Percentiles rank a stretch among this genome's conserved stretches.
phyloP scores from a whole-genome alignment of 2,888 invertebrate species.

The Xiphydria camelus region DNA sequence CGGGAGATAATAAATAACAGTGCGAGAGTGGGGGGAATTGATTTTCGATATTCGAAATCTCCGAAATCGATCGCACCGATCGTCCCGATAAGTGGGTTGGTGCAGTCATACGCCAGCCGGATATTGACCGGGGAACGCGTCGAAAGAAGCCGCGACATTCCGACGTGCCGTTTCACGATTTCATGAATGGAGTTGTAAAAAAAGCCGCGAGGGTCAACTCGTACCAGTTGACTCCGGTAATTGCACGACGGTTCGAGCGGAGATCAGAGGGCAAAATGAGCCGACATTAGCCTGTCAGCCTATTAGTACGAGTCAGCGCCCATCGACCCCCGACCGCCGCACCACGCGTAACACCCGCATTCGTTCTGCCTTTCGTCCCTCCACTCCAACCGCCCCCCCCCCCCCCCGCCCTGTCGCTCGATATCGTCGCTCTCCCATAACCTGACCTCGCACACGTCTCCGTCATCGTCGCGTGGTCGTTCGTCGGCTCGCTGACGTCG shows the following conservation, averaged over 20 bases:
- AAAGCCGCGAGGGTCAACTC: conserved; percentile 43
- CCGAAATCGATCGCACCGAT: no score
- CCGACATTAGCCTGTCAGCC: conserved; percentile 51
- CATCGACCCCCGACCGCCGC: conserved; percentile 33
- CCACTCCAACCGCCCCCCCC: conserved; percentile 3
- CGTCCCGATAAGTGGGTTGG: no score
- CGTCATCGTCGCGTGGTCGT: no score
- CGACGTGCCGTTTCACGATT: conserved; percentile 26
- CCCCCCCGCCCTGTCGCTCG: conserved; percentile 11
- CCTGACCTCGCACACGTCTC: no score
- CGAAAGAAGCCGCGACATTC: conserved; percentile 21
- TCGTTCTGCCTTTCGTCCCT: conserved; percentile 1
- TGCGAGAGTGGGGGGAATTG: no score
- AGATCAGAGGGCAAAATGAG: conserved; percentile 51
- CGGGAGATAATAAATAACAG: no score
- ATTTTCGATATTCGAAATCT: no score
- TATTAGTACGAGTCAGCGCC: conserved; percentile 44
- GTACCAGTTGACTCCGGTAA: conserved; percentile 53
- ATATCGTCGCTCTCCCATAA: no score
- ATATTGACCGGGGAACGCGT: no score
- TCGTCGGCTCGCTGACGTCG: no score
- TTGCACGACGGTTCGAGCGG: conserved; percentile 34
- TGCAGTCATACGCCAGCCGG: no score
- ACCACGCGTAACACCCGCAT: conserved; percentile 13
- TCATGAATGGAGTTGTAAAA: conserved; percentile 33